Evolutionary conservation across 2,797 vertebrate species (phyloP), one percentile per base, ranked within the genome.

Genomic region (Odontamblyopus rebecca): DNA sequence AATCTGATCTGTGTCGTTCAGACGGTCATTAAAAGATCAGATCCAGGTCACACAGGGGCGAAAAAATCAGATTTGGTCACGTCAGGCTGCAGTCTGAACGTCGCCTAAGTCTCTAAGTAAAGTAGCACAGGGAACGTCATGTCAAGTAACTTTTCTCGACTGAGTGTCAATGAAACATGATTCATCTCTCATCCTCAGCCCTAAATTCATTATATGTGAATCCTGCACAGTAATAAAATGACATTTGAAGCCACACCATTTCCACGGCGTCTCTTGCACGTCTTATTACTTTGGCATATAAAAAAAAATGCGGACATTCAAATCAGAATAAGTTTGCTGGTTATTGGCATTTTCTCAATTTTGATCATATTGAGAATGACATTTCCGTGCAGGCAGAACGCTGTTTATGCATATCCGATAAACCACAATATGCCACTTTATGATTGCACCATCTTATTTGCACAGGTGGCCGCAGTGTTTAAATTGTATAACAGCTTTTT

Each of bases 401-500:
- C 61, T 38, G 38, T 29, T 63, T 63, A 26, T 41, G 38, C 38
- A 38, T 26, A 26, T 44, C 61, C 61, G 61, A 63, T 63, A 26
- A 63, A 63, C 35, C 61, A 2, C 61, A 44, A 63, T 63, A 26
- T 63, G 61, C 35, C 61, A 63, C 19, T 63, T 63, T 44, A 63
- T 26, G 61, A 63, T 63, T 63, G 61, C 64, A 6, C 23, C 64
- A 50, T 67, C 48, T 16, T 67, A 67, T 67, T 67, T 67, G 64
- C 44, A 16, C 48, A 50, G 64, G 48, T 67, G 48, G 44, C 61
- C 15, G 61, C 19, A 13, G 5, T 80, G 64, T 76, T 68, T 16
- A 29, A 38, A 75, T 54, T 6, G 50, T 66, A 75, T 59, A 15
- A 54, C 19, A 26, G 56, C 53, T 67, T 71, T 56, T 75, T 79